Evolutionary conservation across 37 sponge, comb jelly and placozoan species (phyloP), one percentile per base, ranked within the genome.

Genomic region (Diacarnus erythraeanus): DNA sequence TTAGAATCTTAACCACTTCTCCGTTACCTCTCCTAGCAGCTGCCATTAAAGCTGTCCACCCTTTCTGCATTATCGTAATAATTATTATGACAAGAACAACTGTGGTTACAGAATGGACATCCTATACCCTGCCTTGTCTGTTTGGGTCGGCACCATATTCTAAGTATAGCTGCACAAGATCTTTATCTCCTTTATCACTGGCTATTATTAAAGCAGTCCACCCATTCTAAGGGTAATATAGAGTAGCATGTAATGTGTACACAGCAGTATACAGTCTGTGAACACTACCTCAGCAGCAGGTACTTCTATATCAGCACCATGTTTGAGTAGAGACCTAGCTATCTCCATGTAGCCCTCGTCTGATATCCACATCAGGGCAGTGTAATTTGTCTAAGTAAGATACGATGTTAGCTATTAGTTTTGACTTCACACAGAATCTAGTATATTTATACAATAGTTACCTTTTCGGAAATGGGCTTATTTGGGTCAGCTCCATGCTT

Each of bases 21-120:
- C 27, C 38, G 42, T 67, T 1, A 31, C 47, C 47, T 1, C 8
- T 8, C 1, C 40, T 20, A 47, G 79, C 54, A 43, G 79, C 79
- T 37, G n/a, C 68, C 79, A 78, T 78, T 36, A 78, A 44, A 6
- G 79, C 68, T 63, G 79, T 78, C 79, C 67, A 67, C 10, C 79
- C 79, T 36, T 33, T 66, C 79, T 78, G 35, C 23, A 66, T n/a
- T n/a, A n/a, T n/a, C n/a, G n/a, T n/a, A n/a, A n/a, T n/a, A n/a
- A n/a, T n/a, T n/a, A n/a, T n/a, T n/a, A n/a, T n/a, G n/a, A n/a
- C n/a, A n/a, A n/a, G n/a, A n/a, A n/a, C n/a, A n/a, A n/a, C n/a
- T n/a, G n/a, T n/a, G n/a, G n/a, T n/a, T n/a, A n/a, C n/a, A n/a
- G n/a, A n/a, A n/a, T n/a, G n/a, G n/a, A 6, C 51, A 47, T 71